A percentile compares a stretch with the other conserved stretches of the same genome.
These are phyloP conservation scores for Piaya cayana DNA, from an alignment of 2,113 vertebrate genomes.

Conservation along the genomic window DNA sequence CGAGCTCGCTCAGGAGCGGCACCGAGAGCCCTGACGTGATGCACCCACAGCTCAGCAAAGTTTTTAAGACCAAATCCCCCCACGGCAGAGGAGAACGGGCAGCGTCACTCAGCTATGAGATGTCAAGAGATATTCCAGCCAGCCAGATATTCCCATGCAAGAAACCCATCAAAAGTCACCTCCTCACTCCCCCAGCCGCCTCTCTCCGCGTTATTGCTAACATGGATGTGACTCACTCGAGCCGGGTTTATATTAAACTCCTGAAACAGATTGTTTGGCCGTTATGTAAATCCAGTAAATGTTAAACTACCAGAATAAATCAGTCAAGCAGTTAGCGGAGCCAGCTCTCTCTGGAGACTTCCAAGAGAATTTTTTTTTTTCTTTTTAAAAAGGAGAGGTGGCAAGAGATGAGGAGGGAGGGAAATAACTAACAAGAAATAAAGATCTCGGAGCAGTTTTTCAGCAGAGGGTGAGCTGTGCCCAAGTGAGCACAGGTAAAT, in stretches of 20 bases:
- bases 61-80: neutral
- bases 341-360: conserved; percentile 9
- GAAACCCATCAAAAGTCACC: conserved; percentile 46
- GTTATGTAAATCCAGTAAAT: conserved; percentile 66
- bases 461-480: neutral
- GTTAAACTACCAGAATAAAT: conserved; percentile 62
- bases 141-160: conserved; percentile 40
- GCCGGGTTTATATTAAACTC: conserved; percentile 63
- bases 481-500: neutral
- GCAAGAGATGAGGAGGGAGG: neutral
- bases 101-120: neutral
- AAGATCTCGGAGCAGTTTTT: neutral
- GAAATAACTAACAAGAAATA: too few species aligned
- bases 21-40: neutral
- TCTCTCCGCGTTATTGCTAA: conserved; percentile 28
- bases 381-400: neutral
- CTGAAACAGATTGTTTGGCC: conserved; percentile 67
- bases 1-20: neutral
- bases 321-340: conserved; percentile 33
- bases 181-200: conserved; percentile 43
- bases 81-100: neutral
- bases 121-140: conserved; percentile 42
- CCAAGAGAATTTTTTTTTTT: neutral
- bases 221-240: conserved; percentile 55
- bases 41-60: neutral